Evolutionary conservation across 2,888 invertebrate species (phyloP).

Genomic region (Phortica magna): DNA sequence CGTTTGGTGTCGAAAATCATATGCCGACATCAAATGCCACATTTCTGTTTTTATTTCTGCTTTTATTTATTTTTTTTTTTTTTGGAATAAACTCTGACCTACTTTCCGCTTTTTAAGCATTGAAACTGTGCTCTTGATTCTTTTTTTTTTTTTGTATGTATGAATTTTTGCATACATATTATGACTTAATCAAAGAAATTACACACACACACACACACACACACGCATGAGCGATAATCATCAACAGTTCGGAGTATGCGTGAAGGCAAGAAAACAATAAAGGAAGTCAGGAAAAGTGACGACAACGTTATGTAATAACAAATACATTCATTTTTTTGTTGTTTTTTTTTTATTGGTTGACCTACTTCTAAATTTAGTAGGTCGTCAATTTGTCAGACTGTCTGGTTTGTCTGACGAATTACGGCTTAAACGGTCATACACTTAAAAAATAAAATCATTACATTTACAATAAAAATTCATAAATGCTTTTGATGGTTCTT

Average conservation of each 20-base stretch:
- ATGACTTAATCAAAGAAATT: conserved; percentile 71
- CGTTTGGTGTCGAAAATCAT: not conserved
- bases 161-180: conserved; percentile 61
- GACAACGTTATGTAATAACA: too few species aligned
- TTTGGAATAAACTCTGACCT: conserved; percentile 60
- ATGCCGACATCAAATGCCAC: not conserved
- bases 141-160: conserved; percentile 20
- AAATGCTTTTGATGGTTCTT: too few species aligned
- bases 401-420: too few species aligned
- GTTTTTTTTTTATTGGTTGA: too few species aligned
- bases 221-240: not conserved
- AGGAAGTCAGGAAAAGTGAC: too few species aligned
- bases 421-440: too few species aligned
- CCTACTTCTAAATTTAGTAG: too few species aligned
- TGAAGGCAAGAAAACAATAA: too few species aligned
- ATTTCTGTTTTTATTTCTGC: too few species aligned
- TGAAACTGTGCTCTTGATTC: conserved; percentile 38
- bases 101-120: conserved; percentile 69
- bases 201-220: conserved; percentile 33
- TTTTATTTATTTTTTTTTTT: conserved; percentile 42
- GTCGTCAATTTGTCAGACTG: too few species aligned
- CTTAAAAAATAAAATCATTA: too few species aligned
- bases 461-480: too few species aligned
- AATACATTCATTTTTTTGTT: not conserved
- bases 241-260: not conserved